Evolutionary conservation across 2,113 vertebrate genomes (phyloP).

Genomic region (Chionis minor): DNA sequence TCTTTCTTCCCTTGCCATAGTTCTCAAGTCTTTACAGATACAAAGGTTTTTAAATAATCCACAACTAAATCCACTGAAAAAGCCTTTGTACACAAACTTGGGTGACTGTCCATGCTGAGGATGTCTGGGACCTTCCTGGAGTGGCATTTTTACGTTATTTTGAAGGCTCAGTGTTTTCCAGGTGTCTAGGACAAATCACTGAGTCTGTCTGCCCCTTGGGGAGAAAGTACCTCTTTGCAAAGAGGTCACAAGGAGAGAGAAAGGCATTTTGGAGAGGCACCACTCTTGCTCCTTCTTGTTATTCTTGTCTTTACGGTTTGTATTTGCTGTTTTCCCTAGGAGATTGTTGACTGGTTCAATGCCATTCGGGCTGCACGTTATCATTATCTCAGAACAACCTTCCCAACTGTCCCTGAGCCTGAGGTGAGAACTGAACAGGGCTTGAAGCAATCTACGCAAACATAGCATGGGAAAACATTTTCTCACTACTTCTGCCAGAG

Average conservation of each 20-base stretch:
- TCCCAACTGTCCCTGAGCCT: conserved; percentile 79
- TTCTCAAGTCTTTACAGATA: background rate
- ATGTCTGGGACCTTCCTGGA: background rate
- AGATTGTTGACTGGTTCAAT: conserved; percentile 94
- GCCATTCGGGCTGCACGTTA: conserved; percentile 87
- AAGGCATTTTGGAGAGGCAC: background rate
- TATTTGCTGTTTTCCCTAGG: conserved; percentile 71
- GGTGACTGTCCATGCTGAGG: background rate
- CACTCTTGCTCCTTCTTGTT: background rate
- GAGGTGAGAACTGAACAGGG: conserved; percentile 78
- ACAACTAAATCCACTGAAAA: background rate
- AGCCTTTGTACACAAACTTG: background rate
- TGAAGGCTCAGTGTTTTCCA: background rate
- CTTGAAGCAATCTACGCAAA: background rate
- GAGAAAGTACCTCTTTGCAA: background rate
- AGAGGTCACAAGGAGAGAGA: background rate
- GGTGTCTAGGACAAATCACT: background rate
- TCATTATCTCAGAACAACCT: conserved; percentile 83
- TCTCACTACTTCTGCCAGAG: background rate
- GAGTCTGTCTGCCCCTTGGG: background rate
- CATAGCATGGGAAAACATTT: background rate
- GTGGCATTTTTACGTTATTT: background rate
- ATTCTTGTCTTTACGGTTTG: background rate
- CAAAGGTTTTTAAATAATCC: background rate
- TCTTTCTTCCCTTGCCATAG: background rate